These are phyloP conservation scores for Chrysolina americana DNA, from an alignment of 2,888 invertebrate species.

Conservation along the genomic window DNA sequence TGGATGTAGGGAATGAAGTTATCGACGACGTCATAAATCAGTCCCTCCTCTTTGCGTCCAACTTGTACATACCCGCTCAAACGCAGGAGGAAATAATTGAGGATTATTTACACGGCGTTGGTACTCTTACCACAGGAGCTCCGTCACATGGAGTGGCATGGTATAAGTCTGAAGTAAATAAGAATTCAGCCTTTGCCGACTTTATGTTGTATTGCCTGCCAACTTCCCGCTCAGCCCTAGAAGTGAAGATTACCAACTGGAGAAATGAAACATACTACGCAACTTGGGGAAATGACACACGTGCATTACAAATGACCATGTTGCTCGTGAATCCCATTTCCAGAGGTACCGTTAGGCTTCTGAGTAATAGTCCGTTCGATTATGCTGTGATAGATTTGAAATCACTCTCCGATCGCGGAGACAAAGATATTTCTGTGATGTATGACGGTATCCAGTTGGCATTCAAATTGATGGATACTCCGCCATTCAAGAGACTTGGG, in stretches of 20 bases:
- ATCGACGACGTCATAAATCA: slow-evolving; percentile 83
- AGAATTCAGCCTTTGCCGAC: slow-evolving; percentile 1
- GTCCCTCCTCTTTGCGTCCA: slow-evolving; percentile 79
- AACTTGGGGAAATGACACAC: slow-evolving; percentile 65
- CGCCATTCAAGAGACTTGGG: slow-evolving; percentile 71
- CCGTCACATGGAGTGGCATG: slow-evolving; percentile 33
- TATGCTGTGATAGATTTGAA: slow-evolving; percentile 77
- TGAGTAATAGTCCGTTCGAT: slow-evolving; percentile 48
- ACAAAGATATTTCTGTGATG: slow-evolving; percentile 70
- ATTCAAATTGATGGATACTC: slow-evolving; percentile 68
- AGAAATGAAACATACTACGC: slow-evolving; percentile 58
- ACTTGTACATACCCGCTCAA: slow-evolving; percentile 69
- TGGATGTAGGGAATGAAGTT: slow-evolving; percentile 83
- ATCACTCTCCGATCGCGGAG: slow-evolving; percentile 72
- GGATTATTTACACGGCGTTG: slow-evolving; percentile 60
- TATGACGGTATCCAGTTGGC: slow-evolving; percentile 71
- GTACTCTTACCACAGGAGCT: slow-evolving; percentile 34
- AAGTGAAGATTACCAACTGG: slow-evolving; percentile 46
- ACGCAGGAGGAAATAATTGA: slow-evolving; percentile 70
- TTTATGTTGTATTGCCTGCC: slow-evolving; percentile 5
- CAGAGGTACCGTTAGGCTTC: slow-evolving; percentile 75
- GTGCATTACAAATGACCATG: slow-evolving; percentile 16
- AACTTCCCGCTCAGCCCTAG: background rate
- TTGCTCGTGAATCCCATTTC: slow-evolving; percentile 48
- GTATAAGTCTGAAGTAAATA: slow-evolving; percentile 24